Base-by-base conservation (phyloP, 2,888 invertebrate genomes). In the Cephus sareptanus region DNA sequence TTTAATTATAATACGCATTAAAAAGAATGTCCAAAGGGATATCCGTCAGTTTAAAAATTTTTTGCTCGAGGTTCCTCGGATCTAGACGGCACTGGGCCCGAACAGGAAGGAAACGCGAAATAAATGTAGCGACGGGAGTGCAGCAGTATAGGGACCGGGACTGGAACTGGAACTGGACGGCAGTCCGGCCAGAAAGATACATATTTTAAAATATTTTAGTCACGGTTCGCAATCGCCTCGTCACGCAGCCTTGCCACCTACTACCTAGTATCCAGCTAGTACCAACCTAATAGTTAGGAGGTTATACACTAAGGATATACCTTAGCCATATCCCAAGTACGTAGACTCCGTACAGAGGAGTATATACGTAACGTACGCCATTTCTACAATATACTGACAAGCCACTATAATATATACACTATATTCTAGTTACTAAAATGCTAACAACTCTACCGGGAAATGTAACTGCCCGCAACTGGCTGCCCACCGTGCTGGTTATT, bases 181-280 rank as follows among this genome's bases (percentile, higher is more conserved):
- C 87, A 91, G 90, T 89, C 90, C 90, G 90, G 89, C 89, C 90
- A 91, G 91, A 91, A 91, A 91, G 91, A 91, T 91, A 91, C 91
- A 91, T 91, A 91, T 91, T 91, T 91, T 91, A 91, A 90, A 91
- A 91, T 91, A 91, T 90, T 91, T 91, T 91, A 91, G 91, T 91
- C 91, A 91, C 91, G 91, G 90, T 91, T 86, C 87, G 90, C 91
- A 90, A 91, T 91, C 90, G 90, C 90, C 90, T 88, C 91, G 91
- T 91, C 91, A 91, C 91, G 91, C 91, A 91, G 91, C 87, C 91
- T 91, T 91, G 89, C 91, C 91, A 90, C 91, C 89, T 90, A 90
- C 90, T 89, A 87, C 85, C 89, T 84, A 81, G 82, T 86, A 80
- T 84, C 86, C 86, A 31, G 71, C 71, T 56, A 87, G 87, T 87